A percentile compares a stretch with the other conserved stretches of the same genome.
phyloP scores from a whole-genome alignment of 1,140 invertebrate species.

The Branchinecta lindahli region DNA sequence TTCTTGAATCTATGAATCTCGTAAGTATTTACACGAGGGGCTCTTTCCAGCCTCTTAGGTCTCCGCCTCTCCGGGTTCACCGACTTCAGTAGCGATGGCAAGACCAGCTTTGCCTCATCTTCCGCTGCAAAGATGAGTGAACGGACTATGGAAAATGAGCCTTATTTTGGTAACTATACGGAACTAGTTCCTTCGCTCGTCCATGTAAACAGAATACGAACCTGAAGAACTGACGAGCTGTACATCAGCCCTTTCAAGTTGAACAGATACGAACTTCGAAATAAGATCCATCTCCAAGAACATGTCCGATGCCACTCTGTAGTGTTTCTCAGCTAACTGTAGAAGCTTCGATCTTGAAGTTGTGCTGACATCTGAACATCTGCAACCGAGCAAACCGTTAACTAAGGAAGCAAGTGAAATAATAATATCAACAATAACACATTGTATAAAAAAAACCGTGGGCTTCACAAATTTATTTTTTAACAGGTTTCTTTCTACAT shows the following conservation, averaged over 20 bases:
- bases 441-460: too few species aligned
- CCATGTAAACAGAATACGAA: not conserved
- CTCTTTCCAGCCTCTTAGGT: too few species aligned
- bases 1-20: too few species aligned
- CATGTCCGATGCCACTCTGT: not conserved
- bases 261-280: not conserved
- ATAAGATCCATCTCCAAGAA: slow-evolving; percentile 1
- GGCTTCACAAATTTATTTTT: too few species aligned
- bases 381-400: not conserved
- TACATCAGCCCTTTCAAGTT: not conserved
- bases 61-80: too few species aligned
- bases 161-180: not conserved
- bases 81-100: not conserved
- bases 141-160: not conserved
- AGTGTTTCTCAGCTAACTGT: not conserved
- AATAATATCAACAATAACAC: too few species aligned
- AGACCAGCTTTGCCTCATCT: not conserved
- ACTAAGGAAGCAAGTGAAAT: too few species aligned
- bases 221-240: not conserved
- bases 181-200: not conserved
- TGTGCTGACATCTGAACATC: not conserved
- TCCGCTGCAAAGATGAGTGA: not conserved
- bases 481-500: too few species aligned
- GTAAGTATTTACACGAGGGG: too few species aligned
- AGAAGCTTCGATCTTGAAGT: not conserved